Conservation (phyloP, 2,888 invertebrate species). For the Andrena trimmerana region DNA sequence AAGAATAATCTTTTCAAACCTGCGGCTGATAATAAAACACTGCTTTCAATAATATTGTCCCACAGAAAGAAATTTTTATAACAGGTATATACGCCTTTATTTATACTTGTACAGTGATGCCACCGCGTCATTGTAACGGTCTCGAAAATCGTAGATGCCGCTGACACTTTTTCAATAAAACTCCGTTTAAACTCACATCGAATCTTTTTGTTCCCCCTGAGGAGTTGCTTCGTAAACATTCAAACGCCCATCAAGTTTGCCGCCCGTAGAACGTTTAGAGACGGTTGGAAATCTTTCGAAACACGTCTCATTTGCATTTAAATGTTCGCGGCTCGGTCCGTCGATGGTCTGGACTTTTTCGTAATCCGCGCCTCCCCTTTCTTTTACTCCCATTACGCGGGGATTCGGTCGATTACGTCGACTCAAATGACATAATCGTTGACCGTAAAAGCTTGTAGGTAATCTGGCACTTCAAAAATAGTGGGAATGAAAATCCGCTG, state of each 20-base stretch:
- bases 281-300: constrained; percentile 8
- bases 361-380: neutral
- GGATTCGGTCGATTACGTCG: constrained; percentile 25
- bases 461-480: constrained; percentile 16
- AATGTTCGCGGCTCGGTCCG: constrained; percentile 6
- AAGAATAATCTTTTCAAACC: too few species aligned
- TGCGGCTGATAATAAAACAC: too few species aligned
- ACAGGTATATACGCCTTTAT: too few species aligned
- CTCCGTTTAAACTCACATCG: neutral
- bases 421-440: constrained; percentile 27
- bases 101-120: too few species aligned
- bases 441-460: constrained; percentile 3
- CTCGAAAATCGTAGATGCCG: neutral
- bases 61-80: too few species aligned
- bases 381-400: neutral
- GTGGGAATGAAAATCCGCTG: constrained; percentile 17
- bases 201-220: neutral
- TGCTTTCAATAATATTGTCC: too few species aligned
- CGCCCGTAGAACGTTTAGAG: neutral
- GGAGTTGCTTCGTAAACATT: constrained; percentile 1
- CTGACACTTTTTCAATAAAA: constrained; percentile 22
- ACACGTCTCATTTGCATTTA: constrained; percentile 21
- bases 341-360: neutral
- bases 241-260: neutral
- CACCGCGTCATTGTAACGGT: too few species aligned